Percentiles rank a stretch among this genome's conserved stretches.
phyloP scores from a whole-genome alignment of 1,140 invertebrate species.

The Ceratoteleas bidentatus region DNA sequence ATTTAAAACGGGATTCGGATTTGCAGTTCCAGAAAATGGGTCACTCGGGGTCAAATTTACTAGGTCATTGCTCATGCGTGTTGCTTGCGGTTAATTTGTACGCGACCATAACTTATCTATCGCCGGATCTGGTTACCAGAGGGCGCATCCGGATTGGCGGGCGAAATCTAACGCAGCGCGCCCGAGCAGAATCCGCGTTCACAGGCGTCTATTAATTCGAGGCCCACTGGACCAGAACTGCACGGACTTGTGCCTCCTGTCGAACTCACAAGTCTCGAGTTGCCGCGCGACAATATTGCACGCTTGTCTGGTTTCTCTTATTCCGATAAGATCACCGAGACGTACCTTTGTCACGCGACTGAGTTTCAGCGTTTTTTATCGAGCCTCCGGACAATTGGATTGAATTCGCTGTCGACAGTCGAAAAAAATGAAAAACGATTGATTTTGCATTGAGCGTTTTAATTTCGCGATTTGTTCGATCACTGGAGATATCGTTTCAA shows the following conservation, averaged over 20 bases:
- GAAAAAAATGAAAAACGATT: neutral
- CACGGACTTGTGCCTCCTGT: slow-evolving; percentile 35
- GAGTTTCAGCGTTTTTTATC: slow-evolving; percentile 48
- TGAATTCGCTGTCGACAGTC: slow-evolving; percentile 8
- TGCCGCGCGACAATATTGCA: slow-evolving; percentile 62
- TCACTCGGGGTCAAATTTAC: slow-evolving; percentile 19
- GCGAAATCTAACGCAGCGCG: slow-evolving; percentile 50
- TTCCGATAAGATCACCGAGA: slow-evolving; percentile 62
- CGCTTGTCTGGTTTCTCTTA: slow-evolving; percentile 61
- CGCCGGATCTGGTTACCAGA: slow-evolving; percentile 29
- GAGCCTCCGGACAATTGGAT: slow-evolving; percentile 32
- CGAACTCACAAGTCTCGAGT: slow-evolving; percentile 65
- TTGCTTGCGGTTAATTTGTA: slow-evolving; percentile 34
- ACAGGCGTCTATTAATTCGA: slow-evolving; percentile 64
- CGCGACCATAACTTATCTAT: slow-evolving; percentile 33
- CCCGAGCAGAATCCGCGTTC: slow-evolving; percentile 33
- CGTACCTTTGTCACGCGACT: slow-evolving; percentile 41
- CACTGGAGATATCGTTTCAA: too few relatives aligned
- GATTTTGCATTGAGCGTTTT: too few relatives aligned
- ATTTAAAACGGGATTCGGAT: neutral
- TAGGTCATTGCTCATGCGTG: slow-evolving; percentile 43
- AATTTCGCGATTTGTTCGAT: too few relatives aligned
- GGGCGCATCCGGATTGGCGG: slow-evolving; percentile 19
- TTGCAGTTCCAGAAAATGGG: neutral
- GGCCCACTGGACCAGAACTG: slow-evolving; percentile 56